These are phyloP conservation scores for Drosophila nebulosa DNA, from an alignment of 1,140 invertebrate species.

Conservation along the genomic window DNA sequence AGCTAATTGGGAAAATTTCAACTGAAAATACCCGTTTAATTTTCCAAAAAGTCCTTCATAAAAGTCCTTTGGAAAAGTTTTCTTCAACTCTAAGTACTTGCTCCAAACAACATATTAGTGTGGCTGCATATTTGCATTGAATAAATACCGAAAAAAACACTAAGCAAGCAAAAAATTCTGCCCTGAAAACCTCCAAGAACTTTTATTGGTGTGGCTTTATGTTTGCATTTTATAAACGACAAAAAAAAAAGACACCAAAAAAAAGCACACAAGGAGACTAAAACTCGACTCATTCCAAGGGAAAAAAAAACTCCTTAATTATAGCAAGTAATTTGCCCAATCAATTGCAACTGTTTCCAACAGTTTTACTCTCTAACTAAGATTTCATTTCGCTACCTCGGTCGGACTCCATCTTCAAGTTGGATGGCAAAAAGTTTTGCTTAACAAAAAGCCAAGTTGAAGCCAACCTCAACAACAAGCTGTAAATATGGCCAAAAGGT, in stretches of 20 bases:
- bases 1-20: no score
- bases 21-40: no score
- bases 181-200: no score
- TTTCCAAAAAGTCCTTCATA: no score
- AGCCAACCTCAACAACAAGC: slow-evolving; percentile 47
- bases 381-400: not conserved
- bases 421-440: not conserved
- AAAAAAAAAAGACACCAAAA: not conserved
- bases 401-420: not conserved
- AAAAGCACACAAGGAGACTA: not conserved
- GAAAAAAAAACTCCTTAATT: not conserved
- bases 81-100: no score
- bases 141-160: not conserved
- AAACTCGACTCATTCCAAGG: not conserved
- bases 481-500: slow-evolving; percentile 39
- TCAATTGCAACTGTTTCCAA: slow-evolving; percentile 5
- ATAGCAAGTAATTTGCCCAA: not conserved
- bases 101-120: no score
- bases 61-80: no score
- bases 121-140: not conserved
- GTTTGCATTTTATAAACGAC: not conserved
- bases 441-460: slow-evolving; percentile 6
- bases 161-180: no score
- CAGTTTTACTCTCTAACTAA: slow-evolving; percentile 1
- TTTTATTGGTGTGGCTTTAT: no score